A percentile compares a stretch with the other conserved stretches of the same genome.
phyloP scores from a whole-genome alignment of 2,797 vertebrate species.

The Melanotaenia nigrans region DNA sequence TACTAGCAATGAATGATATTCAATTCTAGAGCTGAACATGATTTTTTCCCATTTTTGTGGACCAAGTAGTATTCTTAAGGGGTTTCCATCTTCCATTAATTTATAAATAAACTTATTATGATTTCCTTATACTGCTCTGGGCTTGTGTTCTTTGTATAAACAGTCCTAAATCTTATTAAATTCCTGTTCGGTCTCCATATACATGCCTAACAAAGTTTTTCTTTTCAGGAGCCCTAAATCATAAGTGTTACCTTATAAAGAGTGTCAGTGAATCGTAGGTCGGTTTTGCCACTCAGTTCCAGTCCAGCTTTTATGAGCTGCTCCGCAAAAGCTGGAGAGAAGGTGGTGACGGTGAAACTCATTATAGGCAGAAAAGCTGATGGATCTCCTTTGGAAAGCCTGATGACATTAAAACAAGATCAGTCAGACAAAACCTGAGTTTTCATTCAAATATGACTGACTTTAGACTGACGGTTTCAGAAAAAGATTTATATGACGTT shows the following conservation, averaged over 20 bases:
- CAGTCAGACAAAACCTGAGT: not conserved
- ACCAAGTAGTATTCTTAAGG: too few relatives aligned
- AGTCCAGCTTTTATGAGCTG: constrained; percentile 85
- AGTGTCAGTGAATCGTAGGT: constrained; percentile 90
- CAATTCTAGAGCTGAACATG: too few relatives aligned
- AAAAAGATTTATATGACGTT: not conserved
- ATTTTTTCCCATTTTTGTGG: too few relatives aligned
- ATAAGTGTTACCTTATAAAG: constrained; percentile 91
- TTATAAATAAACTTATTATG: too few relatives aligned
- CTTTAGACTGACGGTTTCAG: not conserved
- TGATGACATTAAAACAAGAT: constrained; percentile 55
- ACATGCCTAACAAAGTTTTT: not conserved
- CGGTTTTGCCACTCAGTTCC: constrained; percentile 91
- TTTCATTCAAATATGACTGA: not conserved
- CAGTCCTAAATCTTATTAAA: not conserved
- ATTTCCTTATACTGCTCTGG: too few relatives aligned
- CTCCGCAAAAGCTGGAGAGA: constrained; percentile 88
- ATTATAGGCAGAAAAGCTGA: constrained; percentile 90
- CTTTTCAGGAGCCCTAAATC: not conserved
- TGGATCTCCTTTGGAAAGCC: constrained; percentile 90
- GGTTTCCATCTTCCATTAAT: too few relatives aligned
- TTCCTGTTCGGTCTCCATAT: too few relatives aligned
- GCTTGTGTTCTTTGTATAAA: too few relatives aligned
- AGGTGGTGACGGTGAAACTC: constrained; percentile 90
- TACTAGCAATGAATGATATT: too few relatives aligned